Percentiles rank a stretch among this genome's conserved stretches.
These are phyloP conservation scores for Agrochola macilenta DNA, from an alignment of 2,888 invertebrate species.

Conservation along the genomic window DNA sequence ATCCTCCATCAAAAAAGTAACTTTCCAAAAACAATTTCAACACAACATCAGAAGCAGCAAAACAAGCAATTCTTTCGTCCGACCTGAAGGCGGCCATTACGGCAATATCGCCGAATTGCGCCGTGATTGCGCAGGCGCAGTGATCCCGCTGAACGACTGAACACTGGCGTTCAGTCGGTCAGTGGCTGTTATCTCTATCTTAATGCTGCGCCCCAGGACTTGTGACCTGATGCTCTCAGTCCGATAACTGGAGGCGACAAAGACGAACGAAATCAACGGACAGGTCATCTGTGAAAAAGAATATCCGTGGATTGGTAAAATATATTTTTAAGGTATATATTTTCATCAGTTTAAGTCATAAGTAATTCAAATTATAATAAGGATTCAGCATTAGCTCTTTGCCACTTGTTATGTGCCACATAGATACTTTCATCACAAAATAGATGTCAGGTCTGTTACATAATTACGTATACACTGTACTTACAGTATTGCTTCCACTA, in stretches of 20 bases:
- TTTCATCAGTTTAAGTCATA: background rate
- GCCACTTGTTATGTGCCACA: background rate
- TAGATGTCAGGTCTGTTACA: background rate
- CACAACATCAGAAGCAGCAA: background rate
- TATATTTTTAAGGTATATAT: too few species aligned
- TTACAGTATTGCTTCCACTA: background rate
- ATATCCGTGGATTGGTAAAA: background rate
- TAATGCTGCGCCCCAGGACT: slow-evolving; percentile 64
- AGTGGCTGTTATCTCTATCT: slow-evolving; percentile 66
- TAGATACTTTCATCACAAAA: background rate
- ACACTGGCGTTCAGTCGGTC: slow-evolving; percentile 63
- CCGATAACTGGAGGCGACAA: slow-evolving; percentile 57
- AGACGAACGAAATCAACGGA: slow-evolving; percentile 20
- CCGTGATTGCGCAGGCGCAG: slow-evolving; percentile 29
- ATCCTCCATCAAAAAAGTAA: background rate
- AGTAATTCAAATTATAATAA: background rate
- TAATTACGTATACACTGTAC: background rate
- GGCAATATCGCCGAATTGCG: slow-evolving; percentile 21
- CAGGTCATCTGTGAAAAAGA: background rate
- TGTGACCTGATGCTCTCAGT: slow-evolving; percentile 67
- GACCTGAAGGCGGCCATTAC: background rate
- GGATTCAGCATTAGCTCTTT: background rate
- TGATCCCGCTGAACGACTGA: slow-evolving; percentile 38
- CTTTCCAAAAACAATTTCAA: background rate
- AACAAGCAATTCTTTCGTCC: slow-evolving; percentile 10